Percentiles rank a stretch among this genome's conserved stretches.
These are phyloP conservation scores for Lepidurus packardi DNA, from an alignment of 1,140 invertebrate species.

Conservation along the genomic window DNA sequence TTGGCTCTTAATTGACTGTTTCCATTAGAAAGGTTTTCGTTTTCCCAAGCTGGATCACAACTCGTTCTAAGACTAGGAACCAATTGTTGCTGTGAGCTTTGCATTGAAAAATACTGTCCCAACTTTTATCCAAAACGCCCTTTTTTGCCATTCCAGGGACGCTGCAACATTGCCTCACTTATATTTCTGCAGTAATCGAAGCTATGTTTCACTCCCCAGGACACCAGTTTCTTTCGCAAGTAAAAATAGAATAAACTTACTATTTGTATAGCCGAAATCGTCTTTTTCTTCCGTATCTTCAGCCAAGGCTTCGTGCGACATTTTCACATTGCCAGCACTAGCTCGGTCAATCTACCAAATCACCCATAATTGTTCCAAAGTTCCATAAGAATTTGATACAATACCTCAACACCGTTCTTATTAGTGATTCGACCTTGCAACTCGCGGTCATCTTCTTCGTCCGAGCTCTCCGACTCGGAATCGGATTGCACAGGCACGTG, in stretches of 20 bases:
- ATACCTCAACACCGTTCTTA: slow-evolving; percentile 68
- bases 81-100: neutral
- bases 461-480: slow-evolving; percentile 40
- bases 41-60: neutral
- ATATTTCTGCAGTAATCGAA: too few relatives aligned
- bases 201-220: too few relatives aligned
- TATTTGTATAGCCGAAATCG: slow-evolving; percentile 82
- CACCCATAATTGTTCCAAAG: slow-evolving; percentile 12
- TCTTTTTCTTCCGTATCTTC: slow-evolving; percentile 73
- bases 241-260: slow-evolving; percentile 58
- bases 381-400: slow-evolving; percentile 13
- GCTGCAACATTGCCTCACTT: too few relatives aligned
- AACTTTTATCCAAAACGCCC: too few relatives aligned
- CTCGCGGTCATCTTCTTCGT: slow-evolving; percentile 64
- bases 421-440: slow-evolving; percentile 70
- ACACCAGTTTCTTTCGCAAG: neutral
- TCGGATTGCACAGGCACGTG: slow-evolving; percentile 27
- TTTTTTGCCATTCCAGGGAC: too few relatives aligned
- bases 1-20: neutral
- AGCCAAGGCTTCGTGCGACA: slow-evolving; percentile 53
- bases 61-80: neutral
- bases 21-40: neutral
- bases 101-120: too few relatives aligned
- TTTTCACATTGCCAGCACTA: slow-evolving; percentile 75
- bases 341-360: slow-evolving; percentile 71